Evolutionary conservation across 2,113 vertebrate species (phyloP).

Genomic region (Salvelinus fontinalis): DNA sequence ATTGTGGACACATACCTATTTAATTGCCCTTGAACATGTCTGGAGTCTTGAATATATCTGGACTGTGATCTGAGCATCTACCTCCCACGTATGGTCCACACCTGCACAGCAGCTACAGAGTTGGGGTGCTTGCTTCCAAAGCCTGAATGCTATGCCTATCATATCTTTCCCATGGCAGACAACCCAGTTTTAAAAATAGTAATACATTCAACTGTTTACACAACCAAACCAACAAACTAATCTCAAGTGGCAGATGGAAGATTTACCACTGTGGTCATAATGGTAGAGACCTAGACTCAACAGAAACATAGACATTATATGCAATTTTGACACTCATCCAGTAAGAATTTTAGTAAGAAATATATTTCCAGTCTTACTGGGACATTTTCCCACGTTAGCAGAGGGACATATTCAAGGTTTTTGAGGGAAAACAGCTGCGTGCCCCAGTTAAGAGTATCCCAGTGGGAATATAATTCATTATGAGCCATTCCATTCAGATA

Average conservation of each 20-base stretch:
- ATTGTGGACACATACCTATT: constrained; percentile 34
- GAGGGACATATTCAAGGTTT: neutral
- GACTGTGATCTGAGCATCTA: constrained; percentile 10
- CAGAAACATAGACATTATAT: neutral
- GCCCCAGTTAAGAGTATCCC: neutral
- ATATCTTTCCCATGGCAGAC: neutral
- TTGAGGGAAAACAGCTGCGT: constrained; percentile 15
- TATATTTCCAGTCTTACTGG: neutral
- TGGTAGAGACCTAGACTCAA: neutral
- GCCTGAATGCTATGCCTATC: too few relatives aligned
- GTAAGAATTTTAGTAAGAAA: neutral
- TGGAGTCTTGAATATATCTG: neutral
- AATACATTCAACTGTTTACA: too few relatives aligned
- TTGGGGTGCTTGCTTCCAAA: too few relatives aligned
- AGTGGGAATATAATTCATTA: neutral
- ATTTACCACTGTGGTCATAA: neutral
- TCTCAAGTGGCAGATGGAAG: neutral
- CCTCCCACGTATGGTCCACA: neutral
- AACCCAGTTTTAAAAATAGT: too few relatives aligned
- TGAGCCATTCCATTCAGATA: neutral
- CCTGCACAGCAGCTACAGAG: neutral
- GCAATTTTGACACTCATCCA: neutral
- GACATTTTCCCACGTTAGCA: neutral
- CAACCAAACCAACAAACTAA: neutral
- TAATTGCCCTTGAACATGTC: constrained; percentile 35